Base-by-base conservation (phyloP, 2,888 invertebrate species). In the Archaeoteleia sp. region DNA sequence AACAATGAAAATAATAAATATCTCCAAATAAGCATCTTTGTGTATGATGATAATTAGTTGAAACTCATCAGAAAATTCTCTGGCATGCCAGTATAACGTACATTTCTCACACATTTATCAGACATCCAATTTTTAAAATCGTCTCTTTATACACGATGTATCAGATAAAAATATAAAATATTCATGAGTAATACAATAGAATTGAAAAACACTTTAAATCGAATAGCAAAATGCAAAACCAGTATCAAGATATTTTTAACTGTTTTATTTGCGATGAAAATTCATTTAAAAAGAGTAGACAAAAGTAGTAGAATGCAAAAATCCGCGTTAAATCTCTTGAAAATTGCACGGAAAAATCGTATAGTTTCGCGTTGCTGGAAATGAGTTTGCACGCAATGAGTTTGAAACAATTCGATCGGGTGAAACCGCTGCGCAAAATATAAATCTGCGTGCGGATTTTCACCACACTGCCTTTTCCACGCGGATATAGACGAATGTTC, bases 401-500 rank as follows among this genome's bases (percentile, higher is more conserved):
- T 13, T 7, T 25, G 9, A 42, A 42, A 42, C 42, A 42, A 42
- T 42, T 42, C 42, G 42, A 42, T 42, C 42, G 25, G 12, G 23
- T 42, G 9, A 20, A 42, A 42, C 27, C 25, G 20, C 1, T 10
- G 27, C 12, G 42, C 25, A 42, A 42, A 42, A 42, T 42, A 25
- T 42, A 42, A 42, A 42, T 42, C 25, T 17, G 42, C 12, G 12
- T 42, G 12, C 20, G 42, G 42, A 42, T 42, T 42, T 42, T 13
- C 42, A 23, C 17, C 42, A 42, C 25, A 23, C 23, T 42, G 42
- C 42, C 42, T 42, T 25, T 42, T 42, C 42, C 42, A 42, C 42
- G 42, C 42, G 42, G 42, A 42, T 42, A 42, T 42, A 17, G 25
- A 13, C 25, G 9, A 17, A 25, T 6, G 25, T 25, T 25, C 7